Percentiles rank a stretch among this genome's conserved stretches.
Evolutionary conservation across 2,113 vertebrate genomes (phyloP).

Genomic region (Chitala chitala): DNA sequence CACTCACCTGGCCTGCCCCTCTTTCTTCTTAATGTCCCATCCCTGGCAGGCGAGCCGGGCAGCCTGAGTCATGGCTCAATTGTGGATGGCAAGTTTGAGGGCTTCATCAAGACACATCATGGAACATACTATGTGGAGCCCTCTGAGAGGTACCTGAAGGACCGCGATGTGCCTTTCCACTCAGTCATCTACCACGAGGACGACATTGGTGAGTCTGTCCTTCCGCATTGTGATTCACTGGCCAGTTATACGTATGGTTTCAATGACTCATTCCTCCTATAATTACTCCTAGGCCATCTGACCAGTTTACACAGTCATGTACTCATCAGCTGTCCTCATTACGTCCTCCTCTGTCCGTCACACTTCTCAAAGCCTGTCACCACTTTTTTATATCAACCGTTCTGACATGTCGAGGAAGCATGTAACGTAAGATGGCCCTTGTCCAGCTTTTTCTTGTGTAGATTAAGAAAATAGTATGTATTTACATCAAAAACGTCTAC

Average conservation of each 20-base stretch:
- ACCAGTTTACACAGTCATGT: not conserved
- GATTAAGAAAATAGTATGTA: too few species aligned
- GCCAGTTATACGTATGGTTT: not conserved
- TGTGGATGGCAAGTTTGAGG: conserved; percentile 89
- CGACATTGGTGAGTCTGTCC: conserved; percentile 85
- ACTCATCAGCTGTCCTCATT: too few species aligned
- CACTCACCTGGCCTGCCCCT: not conserved
- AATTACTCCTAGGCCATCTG: not conserved
- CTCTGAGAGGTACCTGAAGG: conserved; percentile 83
- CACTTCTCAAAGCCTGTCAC: too few species aligned
- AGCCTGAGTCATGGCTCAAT: conserved; percentile 87
- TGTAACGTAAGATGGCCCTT: too few species aligned
- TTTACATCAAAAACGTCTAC: too few species aligned
- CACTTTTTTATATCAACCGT: too few species aligned
- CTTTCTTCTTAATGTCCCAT: not conserved
- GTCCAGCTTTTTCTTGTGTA: too few species aligned
- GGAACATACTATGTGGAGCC: conserved; percentile 94
- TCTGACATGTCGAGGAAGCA: too few species aligned
- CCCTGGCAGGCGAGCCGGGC: conserved; percentile 80
- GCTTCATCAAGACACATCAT: conserved; percentile 85
- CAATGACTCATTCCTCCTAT: not conserved
- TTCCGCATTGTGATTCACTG: not conserved
- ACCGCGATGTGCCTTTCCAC: conserved; percentile 82
- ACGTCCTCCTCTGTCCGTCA: too few species aligned
- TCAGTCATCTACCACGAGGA: conserved; percentile 99